phyloP scores from a whole-genome alignment of 2,888 invertebrate genomes.

The Caenorhabditis angaria region DNA sequence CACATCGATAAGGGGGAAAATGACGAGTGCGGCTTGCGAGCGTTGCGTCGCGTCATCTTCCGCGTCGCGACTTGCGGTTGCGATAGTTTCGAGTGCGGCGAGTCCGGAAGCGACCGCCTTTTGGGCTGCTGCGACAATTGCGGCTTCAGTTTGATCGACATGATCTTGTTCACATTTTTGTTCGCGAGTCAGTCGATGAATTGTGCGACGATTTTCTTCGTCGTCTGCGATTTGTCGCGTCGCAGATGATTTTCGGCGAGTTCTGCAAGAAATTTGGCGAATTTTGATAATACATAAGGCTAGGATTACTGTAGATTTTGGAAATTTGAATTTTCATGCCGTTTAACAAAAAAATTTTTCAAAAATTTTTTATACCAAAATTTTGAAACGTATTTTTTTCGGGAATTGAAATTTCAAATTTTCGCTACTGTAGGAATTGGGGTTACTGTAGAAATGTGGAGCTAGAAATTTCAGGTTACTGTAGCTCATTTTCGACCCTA shows the following conservation, averaged over 20 bases:
- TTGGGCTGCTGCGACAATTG: constrained; percentile 17
- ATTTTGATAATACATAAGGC: background rate
- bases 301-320: too few species aligned
- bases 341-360: background rate
- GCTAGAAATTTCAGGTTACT: too few species aligned
- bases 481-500: too few species aligned
- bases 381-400: too few species aligned
- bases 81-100: constrained; percentile 22
- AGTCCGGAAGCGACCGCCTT: constrained; percentile 36
- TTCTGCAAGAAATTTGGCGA: background rate
- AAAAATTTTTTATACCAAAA: constrained; percentile 2
- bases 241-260: background rate
- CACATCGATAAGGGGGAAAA: constrained; percentile 56
- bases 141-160: constrained; percentile 17
- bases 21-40: constrained; percentile 29
- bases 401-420: too few species aligned
- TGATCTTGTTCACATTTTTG: constrained; percentile 30
- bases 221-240: too few species aligned
- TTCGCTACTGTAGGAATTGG: too few species aligned
- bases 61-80: background rate
- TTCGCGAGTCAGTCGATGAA: constrained; percentile 21
- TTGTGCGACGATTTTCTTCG: background rate
- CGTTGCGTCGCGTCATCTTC: constrained; percentile 25
- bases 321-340: background rate
- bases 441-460: too few species aligned